Conservation (phyloP, 2,888 invertebrate genomes). For the Ecliptopera silaceata region DNA sequence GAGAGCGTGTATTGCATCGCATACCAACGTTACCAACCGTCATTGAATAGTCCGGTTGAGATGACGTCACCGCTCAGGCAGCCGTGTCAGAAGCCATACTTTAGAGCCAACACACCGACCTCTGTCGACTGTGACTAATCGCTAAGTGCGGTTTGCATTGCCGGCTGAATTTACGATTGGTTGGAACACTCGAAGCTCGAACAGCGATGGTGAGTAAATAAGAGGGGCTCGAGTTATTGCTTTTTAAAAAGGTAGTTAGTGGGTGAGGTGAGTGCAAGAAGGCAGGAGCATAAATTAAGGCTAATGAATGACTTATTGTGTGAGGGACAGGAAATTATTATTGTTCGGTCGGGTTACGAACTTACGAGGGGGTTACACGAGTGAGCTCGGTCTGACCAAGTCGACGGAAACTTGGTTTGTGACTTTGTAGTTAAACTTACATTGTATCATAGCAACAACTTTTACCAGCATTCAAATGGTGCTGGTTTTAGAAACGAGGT, state of each 20-base stretch:
- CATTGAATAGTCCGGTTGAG: conserved; percentile 57
- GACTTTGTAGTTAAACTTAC: not conserved
- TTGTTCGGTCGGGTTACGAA: conserved; percentile 64
- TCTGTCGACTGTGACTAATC: conserved; percentile 45
- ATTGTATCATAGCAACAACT: not conserved
- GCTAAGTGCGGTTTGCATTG: conserved; percentile 57
- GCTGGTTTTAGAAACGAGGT: too few species aligned
- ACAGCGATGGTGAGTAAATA: conserved; percentile 47
- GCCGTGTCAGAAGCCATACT: conserved; percentile 75
- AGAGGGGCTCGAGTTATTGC: conserved; percentile 39
- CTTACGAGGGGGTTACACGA: conserved; percentile 44
- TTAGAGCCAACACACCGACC: conserved; percentile 41
- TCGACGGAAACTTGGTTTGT: not conserved
- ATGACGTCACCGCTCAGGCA: conserved; percentile 76
- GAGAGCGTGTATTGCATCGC: conserved; percentile 32
- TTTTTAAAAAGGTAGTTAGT: conserved; percentile 48
- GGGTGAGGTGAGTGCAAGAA: conserved; percentile 68
- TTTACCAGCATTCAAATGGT: not conserved
- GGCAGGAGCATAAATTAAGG: conserved; percentile 74
- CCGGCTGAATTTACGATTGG: conserved; percentile 49
- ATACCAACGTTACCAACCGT: conserved; percentile 47
- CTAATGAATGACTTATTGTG: conserved; percentile 81
- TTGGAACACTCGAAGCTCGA: conserved; percentile 35
- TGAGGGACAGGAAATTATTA: conserved; percentile 79
- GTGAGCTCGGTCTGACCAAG: conserved; percentile 16